Evolutionary conservation across 2,113 vertebrate species (phyloP).

Genomic region (Pogona vitticeps): DNA sequence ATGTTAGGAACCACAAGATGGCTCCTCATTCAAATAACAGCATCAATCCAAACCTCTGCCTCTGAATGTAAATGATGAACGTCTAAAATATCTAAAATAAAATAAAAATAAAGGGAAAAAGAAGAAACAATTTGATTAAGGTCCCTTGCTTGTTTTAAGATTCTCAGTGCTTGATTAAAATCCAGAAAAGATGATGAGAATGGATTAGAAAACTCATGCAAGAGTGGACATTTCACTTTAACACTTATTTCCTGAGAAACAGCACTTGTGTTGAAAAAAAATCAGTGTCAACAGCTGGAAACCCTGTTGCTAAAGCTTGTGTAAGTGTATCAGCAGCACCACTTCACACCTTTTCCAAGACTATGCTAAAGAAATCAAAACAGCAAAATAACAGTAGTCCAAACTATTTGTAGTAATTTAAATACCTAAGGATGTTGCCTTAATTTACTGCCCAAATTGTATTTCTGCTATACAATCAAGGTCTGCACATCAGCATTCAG

Average conservation of each 20-base stretch:
- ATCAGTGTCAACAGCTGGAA: constrained; percentile 33
- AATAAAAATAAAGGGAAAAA: background rate
- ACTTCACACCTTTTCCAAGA: constrained; percentile 17
- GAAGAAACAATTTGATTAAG: accelerated
- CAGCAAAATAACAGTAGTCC: background rate
- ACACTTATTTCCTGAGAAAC: constrained; percentile 33
- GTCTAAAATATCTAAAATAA: background rate
- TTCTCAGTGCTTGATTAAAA: background rate
- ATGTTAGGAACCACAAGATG: too few species aligned
- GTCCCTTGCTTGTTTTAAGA: background rate
- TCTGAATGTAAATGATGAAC: background rate
- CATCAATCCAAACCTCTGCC: too few species aligned
- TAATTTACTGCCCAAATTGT: constrained; percentile 38
- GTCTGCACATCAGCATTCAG: background rate
- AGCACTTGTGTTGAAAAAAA: constrained; percentile 42
- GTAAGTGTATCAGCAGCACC: constrained; percentile 44
- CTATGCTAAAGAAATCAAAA: constrained; percentile 30
- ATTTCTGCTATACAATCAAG: background rate
- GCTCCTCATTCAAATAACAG: too few species aligned
- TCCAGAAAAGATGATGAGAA: background rate
- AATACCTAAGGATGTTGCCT: background rate
- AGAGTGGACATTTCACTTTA: constrained; percentile 27
- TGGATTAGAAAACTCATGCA: background rate
- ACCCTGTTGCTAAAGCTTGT: constrained; percentile 46
- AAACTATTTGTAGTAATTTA: constrained; percentile 9